Evolutionary conservation across 2,113 vertebrate genomes (phyloP).

Genomic region (Pseudorectes ferrugineus): DNA sequence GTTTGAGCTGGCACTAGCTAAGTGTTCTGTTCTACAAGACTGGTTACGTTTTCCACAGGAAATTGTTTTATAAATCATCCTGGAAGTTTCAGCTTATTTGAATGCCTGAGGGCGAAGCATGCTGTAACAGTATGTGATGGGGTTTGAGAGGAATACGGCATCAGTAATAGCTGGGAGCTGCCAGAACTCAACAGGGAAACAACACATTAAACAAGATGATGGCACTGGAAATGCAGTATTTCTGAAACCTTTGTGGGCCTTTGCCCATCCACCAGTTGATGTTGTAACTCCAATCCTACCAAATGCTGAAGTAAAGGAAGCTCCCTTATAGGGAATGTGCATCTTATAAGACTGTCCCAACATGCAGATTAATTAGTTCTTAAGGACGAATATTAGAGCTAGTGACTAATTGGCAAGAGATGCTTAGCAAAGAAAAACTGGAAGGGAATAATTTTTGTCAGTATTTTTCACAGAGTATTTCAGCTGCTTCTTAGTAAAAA

Average conservation of each 20-base stretch:
- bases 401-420: neutral
- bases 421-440: neutral
- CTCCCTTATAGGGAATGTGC: neutral
- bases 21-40: slow-evolving; percentile 66
- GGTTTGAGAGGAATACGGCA: neutral
- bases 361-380: neutral
- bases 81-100: slow-evolving; percentile 19
- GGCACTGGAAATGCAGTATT: neutral
- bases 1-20: neutral
- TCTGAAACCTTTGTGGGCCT: neutral
- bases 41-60: slow-evolving; percentile 41
- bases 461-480: neutral
- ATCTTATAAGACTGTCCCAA: neutral
- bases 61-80: slow-evolving; percentile 70
- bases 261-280: neutral
- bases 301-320: neutral
- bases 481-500: neutral
- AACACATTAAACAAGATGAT: neutral
- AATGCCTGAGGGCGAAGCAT: slow-evolving; percentile 1
- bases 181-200: neutral
- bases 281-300: neutral
- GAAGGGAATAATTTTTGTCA: neutral
- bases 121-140: neutral
- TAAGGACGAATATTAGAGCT: neutral
- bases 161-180: neutral